Evolutionary conservation across 2,888 invertebrate genomes (phyloP).

Genomic region (Apotomis capreana): DNA sequence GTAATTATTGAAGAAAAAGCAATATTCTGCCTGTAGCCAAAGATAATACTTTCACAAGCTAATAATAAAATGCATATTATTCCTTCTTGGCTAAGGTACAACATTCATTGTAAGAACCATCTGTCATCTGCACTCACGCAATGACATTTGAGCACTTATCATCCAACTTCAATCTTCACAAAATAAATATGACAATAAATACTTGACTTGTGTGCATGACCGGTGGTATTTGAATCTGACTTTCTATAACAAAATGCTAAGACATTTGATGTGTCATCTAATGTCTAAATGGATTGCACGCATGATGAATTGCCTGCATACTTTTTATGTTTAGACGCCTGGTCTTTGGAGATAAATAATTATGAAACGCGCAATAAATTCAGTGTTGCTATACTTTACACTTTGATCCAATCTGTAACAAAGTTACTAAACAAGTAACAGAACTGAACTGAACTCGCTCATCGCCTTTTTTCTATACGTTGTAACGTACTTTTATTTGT

Average conservation of each 20-base stretch:
- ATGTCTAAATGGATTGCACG: background rate
- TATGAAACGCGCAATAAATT: too few relatives aligned
- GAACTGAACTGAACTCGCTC: too few relatives aligned
- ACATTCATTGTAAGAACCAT: slow-evolving; percentile 20
- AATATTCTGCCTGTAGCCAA: too few relatives aligned
- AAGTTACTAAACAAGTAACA: too few relatives aligned
- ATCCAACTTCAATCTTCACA: background rate
- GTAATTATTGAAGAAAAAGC: background rate
- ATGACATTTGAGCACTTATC: slow-evolving; percentile 4
- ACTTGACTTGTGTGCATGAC: slow-evolving; percentile 16
- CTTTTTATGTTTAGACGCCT: too few relatives aligned
- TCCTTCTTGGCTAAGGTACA: background rate
- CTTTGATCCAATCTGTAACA: too few relatives aligned
- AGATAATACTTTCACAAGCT: too few relatives aligned
- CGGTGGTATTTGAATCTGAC: background rate
- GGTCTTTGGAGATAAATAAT: too few relatives aligned
- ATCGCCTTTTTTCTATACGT: too few relatives aligned
- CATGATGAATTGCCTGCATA: background rate
- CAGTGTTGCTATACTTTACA: too few relatives aligned
- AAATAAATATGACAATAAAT: background rate
- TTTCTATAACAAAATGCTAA: background rate
- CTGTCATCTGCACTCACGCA: background rate
- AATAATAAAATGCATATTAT: background rate
- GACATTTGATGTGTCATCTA: too few relatives aligned
- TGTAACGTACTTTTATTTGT: too few relatives aligned